Conservation (phyloP, 2,797 vertebrate species). For the Ambastaia sidthimunki region DNA sequence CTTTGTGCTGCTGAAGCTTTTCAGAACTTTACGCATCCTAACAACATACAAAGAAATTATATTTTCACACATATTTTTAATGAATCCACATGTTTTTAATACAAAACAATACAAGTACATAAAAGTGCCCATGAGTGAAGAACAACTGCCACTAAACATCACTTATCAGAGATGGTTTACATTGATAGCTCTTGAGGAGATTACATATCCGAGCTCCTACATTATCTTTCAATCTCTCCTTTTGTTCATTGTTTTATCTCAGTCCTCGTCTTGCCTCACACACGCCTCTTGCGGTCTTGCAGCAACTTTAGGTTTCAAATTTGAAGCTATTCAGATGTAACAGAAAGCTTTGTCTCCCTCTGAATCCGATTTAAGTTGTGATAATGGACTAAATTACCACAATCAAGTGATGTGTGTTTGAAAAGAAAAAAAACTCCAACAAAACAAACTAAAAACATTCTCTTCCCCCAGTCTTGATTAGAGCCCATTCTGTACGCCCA, state of each 20-base stretch:
- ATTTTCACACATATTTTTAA: background rate
- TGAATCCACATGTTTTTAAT: background rate
- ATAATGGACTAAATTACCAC: conserved; percentile 48
- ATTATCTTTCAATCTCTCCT: conserved; percentile 5
- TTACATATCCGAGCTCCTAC: conserved; percentile 16
- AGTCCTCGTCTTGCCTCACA: conserved; percentile 9
- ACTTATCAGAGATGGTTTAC: conserved; percentile 4
- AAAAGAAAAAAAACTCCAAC: conserved; percentile 3
- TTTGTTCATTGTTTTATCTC: conserved; percentile 4
- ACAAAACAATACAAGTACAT: background rate
- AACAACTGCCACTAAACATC: background rate
- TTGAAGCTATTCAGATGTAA: conserved; percentile 16
- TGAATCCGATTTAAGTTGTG: conserved; percentile 32
- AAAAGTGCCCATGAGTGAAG: background rate
- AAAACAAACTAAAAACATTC: conserved; percentile 27
- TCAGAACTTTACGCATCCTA: background rate
- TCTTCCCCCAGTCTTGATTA: conserved; percentile 37
- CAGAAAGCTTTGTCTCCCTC: conserved; percentile 30
- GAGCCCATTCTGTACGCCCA: conserved; percentile 10
- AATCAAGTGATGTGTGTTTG: conserved; percentile 51
- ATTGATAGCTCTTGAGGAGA: background rate
- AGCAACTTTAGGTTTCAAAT: conserved; percentile 19
- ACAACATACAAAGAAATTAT: background rate
- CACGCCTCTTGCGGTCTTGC: conserved; percentile 1
- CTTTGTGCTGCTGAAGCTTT: background rate